Base-by-base conservation (phyloP, 2,113 vertebrate genomes). In the Cyanistes caeruleus region DNA sequence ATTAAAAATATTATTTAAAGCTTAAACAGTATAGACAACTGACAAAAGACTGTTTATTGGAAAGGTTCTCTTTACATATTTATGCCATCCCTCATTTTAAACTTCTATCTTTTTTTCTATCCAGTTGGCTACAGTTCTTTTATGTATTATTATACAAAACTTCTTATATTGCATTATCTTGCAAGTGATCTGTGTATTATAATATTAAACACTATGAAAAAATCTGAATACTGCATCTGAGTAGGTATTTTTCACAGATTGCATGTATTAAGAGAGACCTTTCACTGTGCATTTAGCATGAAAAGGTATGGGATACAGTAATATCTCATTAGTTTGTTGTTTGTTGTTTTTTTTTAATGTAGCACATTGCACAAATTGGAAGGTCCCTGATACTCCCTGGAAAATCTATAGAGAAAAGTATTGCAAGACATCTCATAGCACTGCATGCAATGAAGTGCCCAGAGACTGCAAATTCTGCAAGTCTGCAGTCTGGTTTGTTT, bases 371-470 rank as follows among this genome's bases (percentile, higher is more conserved):
- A 85, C 28, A 85, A n/a, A 76, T 48, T 55, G 35, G 23, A 33
- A 89, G n/a, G 3, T 70, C 23, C 23, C 3, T 27, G 13, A 18
- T 68, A 65, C 7, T 82, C 48, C 28, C 33, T 79, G 56, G 60
- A 56, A 91, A 91, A 44, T 41, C n/a, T 87, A 35, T 7, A 60
- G 30, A 67, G 39, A 78, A 35, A 91, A 67, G 43, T 30, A 4
- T 41, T 78, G 9, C 30, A 79, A 89, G 82, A 25, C 23, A 30
- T 78, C 24, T 53, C 2, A 2, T 17, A 70, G 35, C 21, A 48
- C 35, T 55, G 23, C 19, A 49, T 0, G 0, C 14, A 23, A 28
- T 48, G 48, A 79, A 64, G 30, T 37, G 19, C 35, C 25, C 1
- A 5, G 68, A 87, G 49, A 39, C 2, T 15, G 22, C 28, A 68